phyloP scores from a whole-genome alignment of 2,888 invertebrate species.

The Tenodera sinensis region DNA sequence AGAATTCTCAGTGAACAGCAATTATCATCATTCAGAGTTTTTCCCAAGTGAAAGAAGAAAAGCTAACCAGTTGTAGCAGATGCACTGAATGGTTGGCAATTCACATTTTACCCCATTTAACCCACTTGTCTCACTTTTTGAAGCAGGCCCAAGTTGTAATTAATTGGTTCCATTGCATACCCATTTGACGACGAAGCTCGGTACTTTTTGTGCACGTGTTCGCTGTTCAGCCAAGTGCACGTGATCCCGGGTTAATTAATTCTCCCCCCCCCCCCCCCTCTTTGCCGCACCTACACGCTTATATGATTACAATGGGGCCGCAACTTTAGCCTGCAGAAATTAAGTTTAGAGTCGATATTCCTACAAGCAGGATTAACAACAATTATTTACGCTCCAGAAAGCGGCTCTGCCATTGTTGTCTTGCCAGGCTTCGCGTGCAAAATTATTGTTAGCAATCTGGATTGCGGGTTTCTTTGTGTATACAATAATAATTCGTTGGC shows the following conservation, averaged over 20 bases:
- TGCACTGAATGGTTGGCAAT: not conserved
- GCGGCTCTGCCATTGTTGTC: not conserved
- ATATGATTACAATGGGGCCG: not conserved
- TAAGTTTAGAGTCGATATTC: not conserved
- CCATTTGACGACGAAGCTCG: not conserved
- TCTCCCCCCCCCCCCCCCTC: too few species aligned
- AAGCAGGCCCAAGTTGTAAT: not conserved
- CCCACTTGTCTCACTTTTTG: not conserved
- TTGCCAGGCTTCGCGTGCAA: not conserved
- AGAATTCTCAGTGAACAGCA: not conserved
- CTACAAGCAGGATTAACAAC: not conserved
- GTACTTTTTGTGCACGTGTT: not conserved
- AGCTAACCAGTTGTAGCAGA: not conserved
- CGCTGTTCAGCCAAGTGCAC: not conserved
- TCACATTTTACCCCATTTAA: not conserved
- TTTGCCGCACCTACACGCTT: not conserved
- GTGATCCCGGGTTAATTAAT: not conserved
- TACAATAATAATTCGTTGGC: not conserved
- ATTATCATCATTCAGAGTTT: not conserved
- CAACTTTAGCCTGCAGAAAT: not conserved
- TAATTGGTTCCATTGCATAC: not conserved
- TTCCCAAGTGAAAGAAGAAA: not conserved
- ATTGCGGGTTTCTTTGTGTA: not conserved
- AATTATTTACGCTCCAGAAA: not conserved
- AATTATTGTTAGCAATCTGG: not conserved